Percentiles rank a stretch among this genome's conserved stretches.
Evolutionary conservation across 2,113 vertebrate species (phyloP).

Genomic region (Myocastor coypus): DNA sequence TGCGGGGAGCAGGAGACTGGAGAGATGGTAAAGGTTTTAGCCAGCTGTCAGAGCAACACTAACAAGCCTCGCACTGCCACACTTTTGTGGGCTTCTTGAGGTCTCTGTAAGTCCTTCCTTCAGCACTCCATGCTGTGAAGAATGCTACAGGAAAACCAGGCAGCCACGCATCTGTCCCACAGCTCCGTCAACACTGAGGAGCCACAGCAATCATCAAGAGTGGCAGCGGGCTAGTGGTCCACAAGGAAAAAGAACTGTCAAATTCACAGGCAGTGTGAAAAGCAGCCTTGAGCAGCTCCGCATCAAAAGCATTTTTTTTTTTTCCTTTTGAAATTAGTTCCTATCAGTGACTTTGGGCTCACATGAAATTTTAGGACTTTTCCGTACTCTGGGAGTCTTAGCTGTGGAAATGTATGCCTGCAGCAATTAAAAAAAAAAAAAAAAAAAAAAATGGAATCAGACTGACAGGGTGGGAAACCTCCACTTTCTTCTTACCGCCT

Average conservation of each 20-base stretch:
- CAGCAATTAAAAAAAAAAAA: background rate
- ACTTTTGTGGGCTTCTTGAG: fast-evolving
- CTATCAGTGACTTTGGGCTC: background rate
- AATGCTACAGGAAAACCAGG: background rate
- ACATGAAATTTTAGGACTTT: background rate
- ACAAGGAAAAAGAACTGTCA: background rate
- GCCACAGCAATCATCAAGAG: background rate
- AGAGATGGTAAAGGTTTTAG: background rate
- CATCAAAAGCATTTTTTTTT: background rate
- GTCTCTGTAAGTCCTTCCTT: background rate
- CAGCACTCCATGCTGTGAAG: background rate
- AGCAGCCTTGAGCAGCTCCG: background rate
- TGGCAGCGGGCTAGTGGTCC: background rate
- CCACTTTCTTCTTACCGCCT: background rate
- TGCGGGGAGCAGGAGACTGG: background rate
- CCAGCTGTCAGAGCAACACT: background rate
- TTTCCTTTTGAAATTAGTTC: background rate
- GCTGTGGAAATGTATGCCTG: background rate
- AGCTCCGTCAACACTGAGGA: background rate
- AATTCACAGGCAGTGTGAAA: background rate
- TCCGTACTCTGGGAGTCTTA: conserved; percentile 2
- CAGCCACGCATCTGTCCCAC: background rate
- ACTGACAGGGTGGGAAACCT: background rate
- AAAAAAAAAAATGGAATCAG: background rate
- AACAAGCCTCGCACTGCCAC: background rate